Conservation (phyloP, 2,797 vertebrate species). For the Morelia viridis region DNA sequence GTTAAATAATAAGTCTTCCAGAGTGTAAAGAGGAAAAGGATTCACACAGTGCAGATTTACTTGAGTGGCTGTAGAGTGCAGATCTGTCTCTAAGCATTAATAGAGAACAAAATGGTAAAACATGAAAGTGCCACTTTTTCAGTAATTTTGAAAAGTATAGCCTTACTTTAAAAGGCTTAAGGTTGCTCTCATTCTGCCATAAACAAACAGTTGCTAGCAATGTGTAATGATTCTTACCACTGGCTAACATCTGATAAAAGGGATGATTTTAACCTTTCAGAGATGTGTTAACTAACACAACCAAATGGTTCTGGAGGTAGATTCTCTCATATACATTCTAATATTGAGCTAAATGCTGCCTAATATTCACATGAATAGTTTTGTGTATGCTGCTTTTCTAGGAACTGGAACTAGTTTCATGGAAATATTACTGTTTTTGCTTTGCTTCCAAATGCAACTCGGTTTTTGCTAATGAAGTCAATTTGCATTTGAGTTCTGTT, state of each 20-base stretch:
- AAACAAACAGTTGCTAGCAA: constrained; percentile 42
- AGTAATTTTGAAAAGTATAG: constrained; percentile 5
- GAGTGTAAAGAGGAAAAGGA: neutral
- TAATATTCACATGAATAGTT: neutral
- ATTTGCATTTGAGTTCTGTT: constrained; percentile 7
- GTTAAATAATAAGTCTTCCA: neutral
- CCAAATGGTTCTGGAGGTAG: neutral
- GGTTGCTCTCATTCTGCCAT: constrained; percentile 33
- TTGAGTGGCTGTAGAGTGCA: neutral
- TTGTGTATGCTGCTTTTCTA: neutral
- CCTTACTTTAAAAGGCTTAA: constrained; percentile 27
- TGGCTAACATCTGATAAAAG: neutral
- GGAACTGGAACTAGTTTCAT: neutral
- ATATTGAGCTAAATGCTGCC: neutral
- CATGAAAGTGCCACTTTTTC: constrained; percentile 13
- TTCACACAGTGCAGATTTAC: constrained; percentile 6
- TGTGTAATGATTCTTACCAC: constrained; percentile 46
- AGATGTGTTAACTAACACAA: neutral
- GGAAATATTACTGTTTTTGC: neutral
- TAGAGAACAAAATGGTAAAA: constrained; percentile 2
- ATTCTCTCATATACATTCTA: neutral
- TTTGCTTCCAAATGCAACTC: neutral
- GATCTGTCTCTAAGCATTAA: neutral
- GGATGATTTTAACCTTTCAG: constrained; percentile 15
- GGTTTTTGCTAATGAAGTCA: neutral